Evolutionary conservation across 2,797 vertebrate genomes (phyloP).

Genomic region (Hippoglossus hippoglossus): DNA sequence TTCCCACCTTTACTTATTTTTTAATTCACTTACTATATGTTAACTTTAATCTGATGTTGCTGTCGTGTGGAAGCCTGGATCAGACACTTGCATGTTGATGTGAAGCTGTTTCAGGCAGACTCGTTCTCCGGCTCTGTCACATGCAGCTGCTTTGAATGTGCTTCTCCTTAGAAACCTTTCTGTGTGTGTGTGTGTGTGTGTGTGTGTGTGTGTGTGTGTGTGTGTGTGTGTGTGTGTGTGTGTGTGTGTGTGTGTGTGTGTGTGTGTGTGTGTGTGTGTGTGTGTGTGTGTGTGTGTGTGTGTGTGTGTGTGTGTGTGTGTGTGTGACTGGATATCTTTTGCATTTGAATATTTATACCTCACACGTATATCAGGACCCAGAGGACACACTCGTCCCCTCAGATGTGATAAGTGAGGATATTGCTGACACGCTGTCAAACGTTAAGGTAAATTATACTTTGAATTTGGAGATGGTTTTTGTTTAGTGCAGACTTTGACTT

Average conservation of each 20-base stretch:
- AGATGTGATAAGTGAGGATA: constrained; percentile 37
- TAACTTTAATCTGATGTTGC: neutral
- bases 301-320: no score
- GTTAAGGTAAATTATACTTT: constrained; percentile 51
- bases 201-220: neutral
- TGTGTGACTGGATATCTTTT: constrained; percentile 9
- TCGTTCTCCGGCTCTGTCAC: constrained; percentile 55
- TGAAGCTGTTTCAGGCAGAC: constrained; percentile 8
- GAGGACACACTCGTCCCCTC: constrained; percentile 57
- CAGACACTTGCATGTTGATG: constrained; percentile 29
- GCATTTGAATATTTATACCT: constrained; percentile 29
- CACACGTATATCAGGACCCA: constrained; percentile 69
- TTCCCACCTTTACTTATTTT: neutral
- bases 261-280: neutral
- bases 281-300: neutral
- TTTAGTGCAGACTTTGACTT: no score
- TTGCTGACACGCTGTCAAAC: constrained; percentile 8
- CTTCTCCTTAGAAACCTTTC: constrained; percentile 35
- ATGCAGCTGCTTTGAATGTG: constrained; percentile 70
- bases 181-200: neutral
- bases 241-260: no score
- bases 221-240: neutral
- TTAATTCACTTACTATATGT: neutral
- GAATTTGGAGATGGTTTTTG: neutral
- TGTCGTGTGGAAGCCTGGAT: neutral